Evolutionary conservation across 1,140 invertebrate genomes (phyloP).

Genomic region (Geopemphigus sp.): DNA sequence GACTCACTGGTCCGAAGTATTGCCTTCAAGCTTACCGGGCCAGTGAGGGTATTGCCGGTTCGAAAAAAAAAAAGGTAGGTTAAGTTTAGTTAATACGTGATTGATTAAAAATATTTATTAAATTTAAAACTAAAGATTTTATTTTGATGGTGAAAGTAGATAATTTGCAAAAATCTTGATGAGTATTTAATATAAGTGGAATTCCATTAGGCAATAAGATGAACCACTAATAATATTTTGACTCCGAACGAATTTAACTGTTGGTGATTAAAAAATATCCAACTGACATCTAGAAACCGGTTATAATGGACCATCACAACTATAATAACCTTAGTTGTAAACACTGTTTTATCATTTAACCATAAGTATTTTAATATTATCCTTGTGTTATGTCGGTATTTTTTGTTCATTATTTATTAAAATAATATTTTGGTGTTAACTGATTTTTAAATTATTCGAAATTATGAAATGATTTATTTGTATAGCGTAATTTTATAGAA

Average conservation of each 20-base stretch:
- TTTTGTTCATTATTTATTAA: too few relatives aligned
- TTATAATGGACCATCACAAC: slow-evolving; percentile 30
- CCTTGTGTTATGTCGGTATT: neutral
- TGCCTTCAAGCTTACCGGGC: too few relatives aligned
- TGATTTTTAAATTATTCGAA: slow-evolving; percentile 20
- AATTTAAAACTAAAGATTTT: neutral
- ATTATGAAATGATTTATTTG: neutral
- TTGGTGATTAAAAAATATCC: neutral
- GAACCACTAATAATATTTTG: neutral
- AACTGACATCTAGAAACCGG: neutral
- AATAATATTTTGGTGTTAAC: neutral
- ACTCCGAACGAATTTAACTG: slow-evolving; percentile 3
- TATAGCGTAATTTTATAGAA: neutral
- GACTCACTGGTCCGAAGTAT: too few relatives aligned
- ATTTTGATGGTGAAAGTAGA: neutral
- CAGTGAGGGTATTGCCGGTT: too few relatives aligned
- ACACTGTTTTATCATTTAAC: neutral
- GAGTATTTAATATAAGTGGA: neutral
- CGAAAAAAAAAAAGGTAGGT: too few relatives aligned
- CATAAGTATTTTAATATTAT: slow-evolving; percentile 15
- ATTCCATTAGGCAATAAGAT: neutral
- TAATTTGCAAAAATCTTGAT: slow-evolving; percentile 22
- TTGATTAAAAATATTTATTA: slow-evolving; percentile 1
- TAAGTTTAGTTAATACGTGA: neutral
- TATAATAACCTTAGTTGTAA: neutral